Base-by-base conservation (phyloP, 2,113 vertebrate species). In the Tricholaema leucomelas region DNA sequence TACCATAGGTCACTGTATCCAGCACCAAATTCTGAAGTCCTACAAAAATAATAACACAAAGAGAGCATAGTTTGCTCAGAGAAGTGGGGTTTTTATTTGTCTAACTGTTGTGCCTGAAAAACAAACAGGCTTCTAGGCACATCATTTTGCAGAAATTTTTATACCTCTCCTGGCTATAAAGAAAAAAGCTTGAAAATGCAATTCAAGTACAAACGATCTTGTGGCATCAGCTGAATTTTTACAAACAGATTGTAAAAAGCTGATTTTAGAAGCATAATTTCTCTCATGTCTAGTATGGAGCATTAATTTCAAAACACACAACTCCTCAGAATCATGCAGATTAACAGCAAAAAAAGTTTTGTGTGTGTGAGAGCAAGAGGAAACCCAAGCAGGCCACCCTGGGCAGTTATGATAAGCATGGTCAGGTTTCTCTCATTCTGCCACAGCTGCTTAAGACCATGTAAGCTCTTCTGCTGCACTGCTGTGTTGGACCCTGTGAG, bases 361-460 rank as follows among this genome's bases (percentile, higher is more conserved):
- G 6, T 6, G 3, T 20, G 5, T 3, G 15, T 18, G 36, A 88
- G 15, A 70, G 46, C 12, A 69, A 69, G 12, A 56, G 63, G 55
- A 78, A 85, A 81, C 8, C n/a, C 52, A 6, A 3, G 8, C 10
- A 30, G n/a, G 27, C 8, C 27, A 28, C 38, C 21, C 25, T 69
- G 35, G 23, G 30, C 19, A 1, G 2, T 33, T 2, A 4, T 31
- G 50, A 5, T 21, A 25, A 60, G 17, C 8, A 6, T 5, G 5
- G 31, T 4, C 4, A 35, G 15, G n/a, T 17, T 35, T 5, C 20
- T 56, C 2, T 8, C 71, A 59, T 38, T 0, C 5, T 46, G 35
- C 25, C 66, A 42, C 42, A n/a, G 54, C 44, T 58, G 27, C 21
- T 19, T 20, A 52, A 24, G 35, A 20, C 56, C 3, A 1, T 2